Conservation (phyloP, 1,140 invertebrate species). For the Cephus cinctus region DNA sequence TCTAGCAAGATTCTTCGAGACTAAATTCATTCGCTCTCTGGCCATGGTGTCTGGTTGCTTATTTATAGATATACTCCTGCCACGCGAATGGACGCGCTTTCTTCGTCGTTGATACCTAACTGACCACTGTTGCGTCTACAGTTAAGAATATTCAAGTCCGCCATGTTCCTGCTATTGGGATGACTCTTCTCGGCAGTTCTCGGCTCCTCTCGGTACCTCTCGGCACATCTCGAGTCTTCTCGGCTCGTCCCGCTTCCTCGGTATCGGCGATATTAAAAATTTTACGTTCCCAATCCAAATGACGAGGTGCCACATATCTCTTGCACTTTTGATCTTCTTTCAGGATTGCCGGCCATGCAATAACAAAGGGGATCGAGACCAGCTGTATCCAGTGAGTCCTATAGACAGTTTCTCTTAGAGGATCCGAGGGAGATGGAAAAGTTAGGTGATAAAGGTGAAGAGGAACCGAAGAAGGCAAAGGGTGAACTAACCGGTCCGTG, state of each 20-base stretch:
- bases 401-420: not conserved
- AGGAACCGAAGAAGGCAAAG: slow-evolving; percentile 25
- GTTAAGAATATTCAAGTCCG: not conserved
- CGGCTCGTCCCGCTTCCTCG: too few species aligned
- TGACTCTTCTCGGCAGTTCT: too few species aligned
- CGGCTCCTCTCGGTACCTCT: too few species aligned
- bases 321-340: not conserved
- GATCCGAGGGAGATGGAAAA: not conserved
- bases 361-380: not conserved
- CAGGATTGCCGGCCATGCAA: not conserved
- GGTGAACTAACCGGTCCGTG: slow-evolving; percentile 32
- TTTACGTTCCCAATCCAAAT: too few species aligned
- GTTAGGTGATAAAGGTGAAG: not conserved
- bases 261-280: too few species aligned
- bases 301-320: not conserved
- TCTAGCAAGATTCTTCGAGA: too few species aligned
- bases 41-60: slow-evolving; percentile 17
- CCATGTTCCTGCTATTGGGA: too few species aligned
- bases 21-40: slow-evolving; percentile 23
- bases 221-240: too few species aligned
- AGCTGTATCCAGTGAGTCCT: not conserved
- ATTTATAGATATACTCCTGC: slow-evolving; percentile 22
- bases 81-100: not conserved
- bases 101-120: too few species aligned
- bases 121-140: not conserved